phyloP scores from a whole-genome alignment of 2,113 vertebrate species.

The Cyanocitta stelleri region DNA sequence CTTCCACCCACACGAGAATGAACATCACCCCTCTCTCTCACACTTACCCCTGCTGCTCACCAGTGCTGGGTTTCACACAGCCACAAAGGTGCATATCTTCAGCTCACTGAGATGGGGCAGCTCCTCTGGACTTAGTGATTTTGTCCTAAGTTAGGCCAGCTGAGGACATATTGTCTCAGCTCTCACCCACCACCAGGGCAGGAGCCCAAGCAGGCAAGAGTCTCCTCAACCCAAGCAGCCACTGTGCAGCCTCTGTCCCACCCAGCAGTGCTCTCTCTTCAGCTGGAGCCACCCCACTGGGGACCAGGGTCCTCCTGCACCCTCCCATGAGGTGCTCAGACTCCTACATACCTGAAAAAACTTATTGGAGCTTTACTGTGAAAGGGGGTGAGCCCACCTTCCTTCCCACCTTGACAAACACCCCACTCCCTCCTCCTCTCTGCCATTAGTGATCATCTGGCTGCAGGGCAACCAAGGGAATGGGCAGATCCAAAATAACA shows the following conservation, averaged over 20 bases:
- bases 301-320: neutral
- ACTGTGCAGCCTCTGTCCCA: accelerated
- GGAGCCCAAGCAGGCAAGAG: neutral
- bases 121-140: neutral
- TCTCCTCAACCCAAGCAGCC: neutral
- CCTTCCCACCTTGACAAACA: accelerated
- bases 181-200: neutral
- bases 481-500: neutral
- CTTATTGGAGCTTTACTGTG: neutral
- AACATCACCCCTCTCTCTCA: neutral
- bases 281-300: neutral
- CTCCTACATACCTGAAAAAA: neutral
- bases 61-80: neutral
- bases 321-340: neutral
- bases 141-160: neutral
- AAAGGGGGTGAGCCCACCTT: neutral
- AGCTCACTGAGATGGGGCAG: neutral
- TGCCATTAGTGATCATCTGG: neutral
- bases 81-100: accelerated
- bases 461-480: neutral
- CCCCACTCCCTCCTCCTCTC: neutral
- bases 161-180: neutral
- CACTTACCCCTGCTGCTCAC: neutral
- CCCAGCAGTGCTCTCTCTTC: neutral
- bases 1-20: neutral